Conservation (phyloP, 2,888 invertebrate genomes). For the Griposia aprilina region DNA sequence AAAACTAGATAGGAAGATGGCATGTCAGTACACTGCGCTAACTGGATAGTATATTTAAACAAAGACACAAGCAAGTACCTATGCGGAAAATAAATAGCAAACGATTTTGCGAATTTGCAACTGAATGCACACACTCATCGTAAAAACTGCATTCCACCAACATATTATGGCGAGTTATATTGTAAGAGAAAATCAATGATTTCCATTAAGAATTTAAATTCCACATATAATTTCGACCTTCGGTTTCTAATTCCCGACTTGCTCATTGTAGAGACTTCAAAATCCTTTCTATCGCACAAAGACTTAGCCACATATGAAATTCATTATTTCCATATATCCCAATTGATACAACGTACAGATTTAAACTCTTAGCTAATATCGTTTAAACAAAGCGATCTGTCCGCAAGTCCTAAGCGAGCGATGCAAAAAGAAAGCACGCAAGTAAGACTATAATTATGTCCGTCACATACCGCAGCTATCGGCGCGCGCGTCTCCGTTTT, state of each 20-base stretch:
- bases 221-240: no score
- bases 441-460: conserved; percentile 71
- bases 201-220: no score
- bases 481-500: conserved; percentile 53
- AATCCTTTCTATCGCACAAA: not conserved
- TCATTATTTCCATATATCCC: not conserved
- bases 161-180: not conserved
- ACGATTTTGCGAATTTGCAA: conserved; percentile 6
- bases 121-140: not conserved
- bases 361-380: conserved; percentile 22
- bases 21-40: not conserved
- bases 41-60: not conserved
- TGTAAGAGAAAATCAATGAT: not conserved
- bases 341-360: not conserved
- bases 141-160: not conserved
- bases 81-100: not conserved
- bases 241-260: not conserved
- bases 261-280: not conserved
- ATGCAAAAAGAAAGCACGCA: conserved; percentile 76
- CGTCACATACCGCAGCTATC: conserved; percentile 74
- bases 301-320: not conserved
- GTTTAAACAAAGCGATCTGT: conserved; percentile 48
- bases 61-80: not conserved
- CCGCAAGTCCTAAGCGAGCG: conserved; percentile 55
- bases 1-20: not conserved